Evolutionary conservation across 2,797 vertebrate genomes (phyloP), one percentile per base, ranked within the genome.

Genomic region (Aulostomus chinensis): DNA sequence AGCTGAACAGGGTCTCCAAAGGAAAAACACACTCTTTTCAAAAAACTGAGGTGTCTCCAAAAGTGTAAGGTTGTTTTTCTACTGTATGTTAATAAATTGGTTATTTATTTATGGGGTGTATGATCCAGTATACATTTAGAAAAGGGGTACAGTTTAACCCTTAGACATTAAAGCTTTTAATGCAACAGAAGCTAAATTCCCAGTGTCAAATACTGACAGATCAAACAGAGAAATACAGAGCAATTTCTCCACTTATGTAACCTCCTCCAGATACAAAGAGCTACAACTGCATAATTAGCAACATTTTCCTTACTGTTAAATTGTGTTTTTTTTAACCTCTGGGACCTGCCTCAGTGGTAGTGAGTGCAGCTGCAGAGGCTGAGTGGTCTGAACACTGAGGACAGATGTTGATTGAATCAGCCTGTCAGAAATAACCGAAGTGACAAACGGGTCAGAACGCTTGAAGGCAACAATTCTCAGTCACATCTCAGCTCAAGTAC

Each of bases 331-430:
- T 58, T 46, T 32, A 25, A 51, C 42, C 21, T 52, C 37, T 34
- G 38, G 32, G 68, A 30, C 38, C 55, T 50, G 9, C 29, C 66
- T 53, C n/a, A 2, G 12, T 18, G 46, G 65, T 43, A 61, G 63
- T 59, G 29, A 25, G 70, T 26, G 4, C 4, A 24, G 53, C 56
- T 46, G 43, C 36, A 50, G 56, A 76, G 41, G 20, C 20, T 43
- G 49, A 59, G 37, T 39, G 58, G 58, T 51, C 51, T 7, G 6
- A 7, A 7, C 6, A 25, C 24, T 25, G 24, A n/a, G 71, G 45
- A 73, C 59, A 35, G 71, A 61, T 38, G 66, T 55, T 71, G 76
- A 86, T 68, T 57, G 77, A 86, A 76, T 83, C 77, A 79, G 49
- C 42, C 39, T 18, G 39, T 59, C 48, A 54, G 69, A 78, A 84